Base-by-base conservation (phyloP, 2,797 vertebrate species). In the Phylloscopus collybita region DNA sequence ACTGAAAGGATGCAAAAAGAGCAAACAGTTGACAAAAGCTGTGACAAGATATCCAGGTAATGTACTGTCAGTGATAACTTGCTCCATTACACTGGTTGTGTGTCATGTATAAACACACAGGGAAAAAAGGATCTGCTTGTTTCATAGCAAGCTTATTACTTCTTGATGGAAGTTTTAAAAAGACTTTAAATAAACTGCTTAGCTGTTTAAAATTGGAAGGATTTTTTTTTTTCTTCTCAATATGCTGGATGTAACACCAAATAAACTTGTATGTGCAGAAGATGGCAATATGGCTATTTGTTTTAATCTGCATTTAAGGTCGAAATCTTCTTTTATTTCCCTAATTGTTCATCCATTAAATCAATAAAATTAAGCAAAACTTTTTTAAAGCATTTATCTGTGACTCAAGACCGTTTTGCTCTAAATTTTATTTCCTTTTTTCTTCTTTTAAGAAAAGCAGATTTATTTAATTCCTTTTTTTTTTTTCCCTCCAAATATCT, bases 41-140 rank as follows among this genome's bases (percentile, higher is more conserved):
- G 36, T n/a, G 18, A 57, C 9, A 60, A 93, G 67, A 90, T 61
- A 89, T 71, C 50, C 59, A 94, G 67, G 81, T 95, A 95, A 91
- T 88, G 71, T 36, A 74, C 34, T 73, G 40, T 72, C 73, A 96
- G 79, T 44, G 60, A 78, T 85, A 78, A 96, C 56, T 36, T 56
- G 38, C 54, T 44, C 34, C 72, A 38, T 54, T 59, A 76, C 76
- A 69, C 44, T 64, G 87, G 69, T 75, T 38, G 3, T 19, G 9
- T 69, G 53, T 40, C 32, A 62, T 59, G 30, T 85, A 61, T 50
- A 84, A 92, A 78, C 36, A 88, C 21, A 84, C 10, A 85, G 3
- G 20, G 34, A 93, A 73, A 74, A 78, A 60, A 71, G 25, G 12
- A 74, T 47, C 30, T 44, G 30, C 19, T 30, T 62, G 29, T 20